Evolutionary conservation across 2,113 vertebrate species (phyloP).

Genomic region (Haemorhous mexicanus): DNA sequence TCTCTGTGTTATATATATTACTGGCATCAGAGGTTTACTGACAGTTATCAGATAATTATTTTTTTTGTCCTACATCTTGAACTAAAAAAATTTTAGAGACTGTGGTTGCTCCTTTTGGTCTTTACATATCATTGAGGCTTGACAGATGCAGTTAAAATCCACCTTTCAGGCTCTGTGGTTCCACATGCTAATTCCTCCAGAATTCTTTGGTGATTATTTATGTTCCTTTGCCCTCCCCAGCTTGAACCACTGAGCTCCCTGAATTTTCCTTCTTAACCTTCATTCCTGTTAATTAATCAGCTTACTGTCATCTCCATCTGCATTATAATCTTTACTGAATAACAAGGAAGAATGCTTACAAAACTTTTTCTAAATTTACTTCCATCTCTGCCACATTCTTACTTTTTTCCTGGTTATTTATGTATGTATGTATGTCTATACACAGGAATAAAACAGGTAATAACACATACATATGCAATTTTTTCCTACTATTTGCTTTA

Average conservation of each 20-base stretch:
- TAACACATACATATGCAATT: background rate
- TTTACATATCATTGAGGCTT: background rate
- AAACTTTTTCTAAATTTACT: background rate
- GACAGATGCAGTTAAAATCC: background rate
- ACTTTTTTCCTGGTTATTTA: background rate
- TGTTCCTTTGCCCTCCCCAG: background rate
- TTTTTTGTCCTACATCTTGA: background rate
- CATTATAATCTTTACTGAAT: background rate
- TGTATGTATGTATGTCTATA: background rate
- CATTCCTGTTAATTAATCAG: conserved; percentile 31
- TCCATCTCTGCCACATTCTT: background rate
- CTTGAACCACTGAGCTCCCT: conserved; percentile 20
- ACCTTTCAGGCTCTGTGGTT: background rate
- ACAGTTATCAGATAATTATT: background rate
- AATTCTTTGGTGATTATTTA: conserved; percentile 39
- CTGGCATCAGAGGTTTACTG: background rate
- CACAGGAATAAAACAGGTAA: background rate
- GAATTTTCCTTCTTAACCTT: conserved; percentile 43
- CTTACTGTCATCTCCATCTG: background rate
- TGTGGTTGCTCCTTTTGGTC: background rate
- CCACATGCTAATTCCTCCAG: background rate
- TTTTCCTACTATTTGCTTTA: background rate
- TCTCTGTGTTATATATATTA: background rate
- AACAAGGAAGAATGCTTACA: background rate
- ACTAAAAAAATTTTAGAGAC: background rate